Conservation (phyloP, 1,140 invertebrate genomes). For the Drosophila bipectinata region DNA sequence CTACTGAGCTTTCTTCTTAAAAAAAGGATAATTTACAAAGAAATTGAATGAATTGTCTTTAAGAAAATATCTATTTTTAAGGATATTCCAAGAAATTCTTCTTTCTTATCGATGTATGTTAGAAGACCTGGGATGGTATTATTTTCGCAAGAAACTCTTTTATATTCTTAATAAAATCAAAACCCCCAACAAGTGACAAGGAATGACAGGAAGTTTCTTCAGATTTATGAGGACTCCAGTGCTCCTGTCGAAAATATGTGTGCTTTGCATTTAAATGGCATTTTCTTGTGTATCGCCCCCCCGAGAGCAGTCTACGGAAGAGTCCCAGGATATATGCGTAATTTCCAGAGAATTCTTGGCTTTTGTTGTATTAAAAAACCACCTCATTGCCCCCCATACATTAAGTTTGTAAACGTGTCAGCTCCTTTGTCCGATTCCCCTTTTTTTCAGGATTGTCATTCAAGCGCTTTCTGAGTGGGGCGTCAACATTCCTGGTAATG, state of each 20-base stretch:
- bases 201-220: background rate
- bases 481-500: conserved; percentile 75
- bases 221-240: conserved; percentile 28
- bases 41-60: too few relatives aligned
- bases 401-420: conserved; percentile 53
- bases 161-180: background rate
- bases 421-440: conserved; percentile 9
- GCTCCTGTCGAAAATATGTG: conserved; percentile 65
- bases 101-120: too few relatives aligned
- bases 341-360: conserved; percentile 16
- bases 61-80: too few relatives aligned
- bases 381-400: conserved; percentile 55
- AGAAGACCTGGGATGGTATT: too few relatives aligned
- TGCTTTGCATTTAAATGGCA: conserved; percentile 76
- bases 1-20: background rate
- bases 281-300: conserved; percentile 30
- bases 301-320: background rate
- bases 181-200: conserved; percentile 4
- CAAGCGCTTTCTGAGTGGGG: conserved; percentile 69
- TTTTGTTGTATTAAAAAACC: conserved; percentile 36
- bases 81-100: background rate
- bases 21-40: too few relatives aligned
- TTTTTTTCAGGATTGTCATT: conserved; percentile 53
- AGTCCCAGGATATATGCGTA: background rate
- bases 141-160: background rate